Conservation (phyloP, 2,888 invertebrate genomes). For the Tuta absoluta region DNA sequence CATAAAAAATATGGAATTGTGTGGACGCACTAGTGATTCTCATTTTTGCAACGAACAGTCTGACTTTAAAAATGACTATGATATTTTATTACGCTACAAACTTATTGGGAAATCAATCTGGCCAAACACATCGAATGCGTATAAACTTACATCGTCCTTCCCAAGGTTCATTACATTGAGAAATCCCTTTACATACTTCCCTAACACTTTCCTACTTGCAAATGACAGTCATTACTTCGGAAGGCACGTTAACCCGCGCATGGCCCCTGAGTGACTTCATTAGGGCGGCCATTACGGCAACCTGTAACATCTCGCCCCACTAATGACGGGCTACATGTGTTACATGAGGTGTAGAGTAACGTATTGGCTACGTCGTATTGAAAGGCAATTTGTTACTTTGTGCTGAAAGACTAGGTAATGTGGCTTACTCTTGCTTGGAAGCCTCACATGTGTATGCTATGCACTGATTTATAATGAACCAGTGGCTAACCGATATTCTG, state of each 20-base stretch:
- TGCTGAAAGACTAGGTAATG: background rate
- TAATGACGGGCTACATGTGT: slow-evolving; percentile 8
- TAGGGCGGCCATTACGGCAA: slow-evolving; percentile 1
- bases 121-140: too few species aligned
- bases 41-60: too few species aligned
- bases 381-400: background rate
- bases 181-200: background rate
- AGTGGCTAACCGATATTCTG: too few species aligned
- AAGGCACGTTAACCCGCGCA: slow-evolving; percentile 7
- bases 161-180: background rate
- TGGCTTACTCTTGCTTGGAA: background rate
- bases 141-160: too few species aligned
- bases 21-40: too few species aligned
- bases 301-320: slow-evolving; percentile 5
- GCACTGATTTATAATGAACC: too few species aligned
- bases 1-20: too few species aligned
- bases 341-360: background rate
- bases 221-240: slow-evolving; percentile 6
- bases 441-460: background rate
- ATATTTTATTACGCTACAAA: too few species aligned
- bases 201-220: background rate
- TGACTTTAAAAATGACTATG: too few species aligned
- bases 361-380: background rate
- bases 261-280: slow-evolving; percentile 7
- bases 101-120: too few species aligned